Conservation (phyloP, 2,797 vertebrate species). For the Fundulus diaphanus region DNA sequence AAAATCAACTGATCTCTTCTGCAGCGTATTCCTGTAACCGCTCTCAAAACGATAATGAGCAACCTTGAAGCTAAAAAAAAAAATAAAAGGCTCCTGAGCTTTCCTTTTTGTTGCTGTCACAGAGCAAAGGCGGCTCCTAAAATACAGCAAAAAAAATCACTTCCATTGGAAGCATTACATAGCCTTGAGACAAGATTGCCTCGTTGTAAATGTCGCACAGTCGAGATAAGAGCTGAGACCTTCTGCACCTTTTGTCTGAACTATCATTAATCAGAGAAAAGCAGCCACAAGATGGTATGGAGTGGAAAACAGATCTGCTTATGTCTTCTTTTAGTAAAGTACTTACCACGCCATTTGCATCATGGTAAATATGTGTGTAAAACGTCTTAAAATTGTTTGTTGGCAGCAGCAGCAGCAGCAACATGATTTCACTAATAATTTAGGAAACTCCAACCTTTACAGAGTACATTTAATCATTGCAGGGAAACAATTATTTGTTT, state of each 20-base stretch:
- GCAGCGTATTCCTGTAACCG: constrained; percentile 17
- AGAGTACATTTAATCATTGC: neutral
- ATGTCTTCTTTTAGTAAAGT: neutral
- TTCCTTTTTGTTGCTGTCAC: constrained; percentile 7
- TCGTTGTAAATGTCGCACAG: constrained; percentile 32
- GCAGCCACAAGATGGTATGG: constrained; percentile 13
- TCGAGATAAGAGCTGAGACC: constrained; percentile 35
- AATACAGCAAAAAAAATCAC: constrained; percentile 43
- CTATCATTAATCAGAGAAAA: constrained; percentile 22
- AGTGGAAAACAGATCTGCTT: constrained; percentile 33
- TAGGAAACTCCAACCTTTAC: too few species aligned
- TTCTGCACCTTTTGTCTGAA: constrained; percentile 31
- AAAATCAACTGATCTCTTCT: neutral
- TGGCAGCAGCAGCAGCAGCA: too few species aligned
- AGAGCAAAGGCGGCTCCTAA: constrained; percentile 7
- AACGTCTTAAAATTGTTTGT: neutral
- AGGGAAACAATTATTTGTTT: too few species aligned
- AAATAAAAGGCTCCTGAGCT: constrained; percentile 17
- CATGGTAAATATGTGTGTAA: neutral
- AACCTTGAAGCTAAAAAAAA: constrained; percentile 39
- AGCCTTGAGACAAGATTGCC: constrained; percentile 19
- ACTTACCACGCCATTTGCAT: too few species aligned
- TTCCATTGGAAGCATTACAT: constrained; percentile 15
- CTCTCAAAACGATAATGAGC: constrained; percentile 27
- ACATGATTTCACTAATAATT: neutral